Percentiles rank a stretch among this genome's conserved stretches.
These are phyloP conservation scores for Leptinotarsa tumamoca DNA, from an alignment of 2,888 invertebrate species.

Conservation along the genomic window DNA sequence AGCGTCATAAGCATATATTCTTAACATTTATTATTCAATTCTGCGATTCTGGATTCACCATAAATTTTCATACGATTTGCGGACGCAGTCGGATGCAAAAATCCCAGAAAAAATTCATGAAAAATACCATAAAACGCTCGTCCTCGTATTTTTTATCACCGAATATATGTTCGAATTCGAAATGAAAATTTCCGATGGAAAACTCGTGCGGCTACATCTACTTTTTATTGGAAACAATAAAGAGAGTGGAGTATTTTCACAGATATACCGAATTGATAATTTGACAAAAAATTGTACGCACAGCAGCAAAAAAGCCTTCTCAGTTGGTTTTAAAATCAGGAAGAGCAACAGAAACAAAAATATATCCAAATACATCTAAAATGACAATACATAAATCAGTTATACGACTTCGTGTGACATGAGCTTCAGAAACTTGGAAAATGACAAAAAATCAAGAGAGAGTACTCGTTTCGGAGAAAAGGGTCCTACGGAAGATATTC, in stretches of 20 bases:
- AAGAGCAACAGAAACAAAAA: too few species aligned
- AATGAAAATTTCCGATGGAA: constrained; percentile 31
- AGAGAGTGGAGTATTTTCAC: not conserved
- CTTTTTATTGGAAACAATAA: constrained; percentile 39
- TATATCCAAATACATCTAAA: too few species aligned
- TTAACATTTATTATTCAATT: constrained; percentile 9
- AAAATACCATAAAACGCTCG: constrained; percentile 1
- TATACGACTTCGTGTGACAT: too few species aligned
- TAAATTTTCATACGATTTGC: constrained; percentile 6
- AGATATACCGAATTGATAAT: too few species aligned
- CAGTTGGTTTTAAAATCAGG: too few species aligned
- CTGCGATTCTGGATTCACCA: not conserved
- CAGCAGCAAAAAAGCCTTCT: too few species aligned
- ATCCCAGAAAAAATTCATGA: constrained; percentile 10
- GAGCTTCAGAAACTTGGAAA: too few species aligned
- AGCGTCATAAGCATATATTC: not conserved
- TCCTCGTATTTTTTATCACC: constrained; percentile 18
- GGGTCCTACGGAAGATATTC: too few species aligned
- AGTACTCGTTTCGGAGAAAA: too few species aligned
- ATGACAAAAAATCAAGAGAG: too few species aligned
- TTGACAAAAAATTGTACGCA: too few species aligned
- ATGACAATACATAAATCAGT: too few species aligned
- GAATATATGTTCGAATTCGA: constrained; percentile 8
- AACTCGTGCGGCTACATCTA: constrained; percentile 33
- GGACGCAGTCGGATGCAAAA: not conserved